Base-by-base conservation (phyloP, 2,113 vertebrate species). In the Brienomyrus longianalis region DNA sequence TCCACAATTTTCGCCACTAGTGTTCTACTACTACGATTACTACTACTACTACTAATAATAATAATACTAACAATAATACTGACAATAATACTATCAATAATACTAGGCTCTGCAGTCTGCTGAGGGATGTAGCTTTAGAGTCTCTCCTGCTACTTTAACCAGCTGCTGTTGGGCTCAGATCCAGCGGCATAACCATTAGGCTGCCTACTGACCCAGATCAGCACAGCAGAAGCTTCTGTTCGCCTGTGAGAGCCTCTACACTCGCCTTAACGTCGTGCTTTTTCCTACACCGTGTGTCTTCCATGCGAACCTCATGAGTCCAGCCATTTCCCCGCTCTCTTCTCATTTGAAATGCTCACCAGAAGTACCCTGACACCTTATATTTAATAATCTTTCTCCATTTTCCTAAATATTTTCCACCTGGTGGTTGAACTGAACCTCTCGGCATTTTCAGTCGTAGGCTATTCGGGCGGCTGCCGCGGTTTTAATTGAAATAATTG, bases 401-500 rank as follows among this genome's bases (percentile, higher is more conserved):
- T 87, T 54, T 87, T 35, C 31, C 51, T 54, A 31, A 43, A n/a
- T 48, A 27, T 39, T 56, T 66, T 83, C 88, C 74, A 62, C 83
- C 89, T 85, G 80, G 77, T 54, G 10, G 9, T 15, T 48, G 54
- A 88, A 70, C 66, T 83, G 27, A 35, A 39, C 56, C 51, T 31
- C n/a, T 84, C 23, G 43, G 52, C 70, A 2, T 74, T 70, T 85
- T 56, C 54, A 47, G 50, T 48, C 77, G 45, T 70, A 56, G 45
- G n/a, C 7, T 48, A 56, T 88, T 84, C 35, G 31, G 87, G 45
- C 9, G 21, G 86, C 83, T 45, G 90, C 90, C 85, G 89, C 88
- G 91, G 86, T 89, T 89, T 54, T 89, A 90, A 91, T 90, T 90
- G 83, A 92, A 93, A 91, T 43, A 89, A 88, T 86, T 90, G 91